Evolutionary conservation across 2,888 invertebrate species (phyloP).

Genomic region (Vesta saturnalis): DNA sequence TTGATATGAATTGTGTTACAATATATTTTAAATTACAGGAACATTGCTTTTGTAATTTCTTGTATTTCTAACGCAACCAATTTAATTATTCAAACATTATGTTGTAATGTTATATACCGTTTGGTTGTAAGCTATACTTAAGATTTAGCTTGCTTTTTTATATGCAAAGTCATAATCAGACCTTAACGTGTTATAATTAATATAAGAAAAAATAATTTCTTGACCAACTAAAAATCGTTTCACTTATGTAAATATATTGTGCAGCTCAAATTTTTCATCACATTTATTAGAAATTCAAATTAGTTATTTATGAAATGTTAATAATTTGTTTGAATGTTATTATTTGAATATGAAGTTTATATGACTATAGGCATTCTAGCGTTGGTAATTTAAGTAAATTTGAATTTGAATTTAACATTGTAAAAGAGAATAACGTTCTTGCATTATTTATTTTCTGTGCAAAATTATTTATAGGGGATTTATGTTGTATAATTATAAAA

Average conservation of each 20-base stretch:
- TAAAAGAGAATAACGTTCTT: too few relatives aligned
- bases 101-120: not conserved
- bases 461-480: too few relatives aligned
- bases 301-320: not conserved
- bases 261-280: not conserved
- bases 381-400: too few relatives aligned
- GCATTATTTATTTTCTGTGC: too few relatives aligned
- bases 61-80: not conserved
- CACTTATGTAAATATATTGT: not conserved
- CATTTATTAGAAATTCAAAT: constrained; percentile 5
- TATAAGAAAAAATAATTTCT: not conserved
- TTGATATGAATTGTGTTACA: not conserved
- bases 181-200: not conserved
- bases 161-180: not conserved
- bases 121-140: not conserved
- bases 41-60: not conserved
- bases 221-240: not conserved
- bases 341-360: too few relatives aligned
- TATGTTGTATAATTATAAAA: too few relatives aligned
- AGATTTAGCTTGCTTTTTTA: not conserved
- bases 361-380: too few relatives aligned
- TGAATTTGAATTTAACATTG: too few relatives aligned
- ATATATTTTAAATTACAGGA: not conserved
- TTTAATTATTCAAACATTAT: not conserved
- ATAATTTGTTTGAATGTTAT: not conserved